These are phyloP conservation scores for Rhinogobio ventralis DNA, from an alignment of 2,797 vertebrate genomes.

Conservation along the genomic window DNA sequence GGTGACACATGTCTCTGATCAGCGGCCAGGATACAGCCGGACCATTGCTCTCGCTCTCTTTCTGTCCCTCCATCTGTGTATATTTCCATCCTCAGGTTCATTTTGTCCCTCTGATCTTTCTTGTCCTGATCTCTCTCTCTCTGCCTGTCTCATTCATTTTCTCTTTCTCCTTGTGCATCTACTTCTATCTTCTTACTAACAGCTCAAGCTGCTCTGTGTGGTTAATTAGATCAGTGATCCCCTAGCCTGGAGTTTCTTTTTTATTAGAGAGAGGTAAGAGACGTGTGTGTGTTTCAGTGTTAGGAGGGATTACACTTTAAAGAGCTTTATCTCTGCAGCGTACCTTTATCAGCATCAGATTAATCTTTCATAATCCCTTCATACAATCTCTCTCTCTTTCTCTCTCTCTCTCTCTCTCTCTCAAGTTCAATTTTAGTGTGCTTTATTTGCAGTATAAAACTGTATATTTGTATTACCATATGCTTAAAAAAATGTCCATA, in stretches of 20 bases:
- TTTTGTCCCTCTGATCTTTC: constrained; percentile 29
- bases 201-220: constrained; percentile 68
- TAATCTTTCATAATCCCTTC: constrained; percentile 59
- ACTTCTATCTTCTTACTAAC: constrained; percentile 17
- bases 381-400: neutral
- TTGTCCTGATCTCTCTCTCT: neutral
- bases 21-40: constrained; percentile 23
- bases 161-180: constrained; percentile 29
- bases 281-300: constrained; percentile 63
- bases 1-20: constrained; percentile 45
- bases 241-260: constrained; percentile 72
- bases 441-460: neutral
- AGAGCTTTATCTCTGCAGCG: constrained; percentile 59
- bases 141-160: neutral
- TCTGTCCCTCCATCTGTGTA: constrained; percentile 36
- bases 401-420: neutral
- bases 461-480: neutral
- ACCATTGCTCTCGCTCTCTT: constrained; percentile 14
- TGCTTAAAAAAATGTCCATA: neutral
- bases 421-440: neutral
- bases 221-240: constrained; percentile 71
- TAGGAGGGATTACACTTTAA: constrained; percentile 67
- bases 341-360: constrained; percentile 56
- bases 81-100: constrained; percentile 35
- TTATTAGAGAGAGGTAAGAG: constrained; percentile 68